Evolutionary conservation across 2,113 vertebrate species (phyloP).

Genomic region (Archilochus colubris): DNA sequence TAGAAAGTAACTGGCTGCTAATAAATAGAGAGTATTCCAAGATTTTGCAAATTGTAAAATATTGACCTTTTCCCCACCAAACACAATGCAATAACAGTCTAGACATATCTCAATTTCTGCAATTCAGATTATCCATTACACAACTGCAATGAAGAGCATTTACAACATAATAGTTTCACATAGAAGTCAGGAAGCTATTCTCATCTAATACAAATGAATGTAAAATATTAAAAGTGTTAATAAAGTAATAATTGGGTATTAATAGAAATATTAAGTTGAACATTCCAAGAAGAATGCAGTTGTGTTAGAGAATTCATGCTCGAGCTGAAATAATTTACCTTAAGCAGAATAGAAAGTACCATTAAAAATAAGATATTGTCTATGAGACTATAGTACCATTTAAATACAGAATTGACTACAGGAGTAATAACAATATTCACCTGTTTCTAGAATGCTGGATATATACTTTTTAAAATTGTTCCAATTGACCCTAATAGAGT

Average conservation of each 20-base stretch:
- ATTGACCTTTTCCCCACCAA: slow-evolving; percentile 39
- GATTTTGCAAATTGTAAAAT: neutral
- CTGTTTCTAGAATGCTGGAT: neutral
- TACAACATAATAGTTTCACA: neutral
- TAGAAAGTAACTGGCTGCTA: neutral
- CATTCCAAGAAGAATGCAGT: neutral
- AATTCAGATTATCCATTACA: slow-evolving; percentile 21
- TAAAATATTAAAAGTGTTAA: neutral
- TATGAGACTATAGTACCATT: neutral
- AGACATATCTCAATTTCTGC: slow-evolving; percentile 35
- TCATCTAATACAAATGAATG: neutral
- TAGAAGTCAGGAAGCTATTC: neutral
- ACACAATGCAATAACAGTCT: slow-evolving; percentile 13
- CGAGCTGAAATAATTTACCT: neutral
- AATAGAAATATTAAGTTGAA: neutral
- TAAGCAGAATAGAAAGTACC: neutral
- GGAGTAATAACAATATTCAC: neutral
- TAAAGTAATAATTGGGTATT: too few species aligned
- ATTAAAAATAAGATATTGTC: neutral
- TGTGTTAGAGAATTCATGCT: neutral
- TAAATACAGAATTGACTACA: neutral
- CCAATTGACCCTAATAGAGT: neutral
- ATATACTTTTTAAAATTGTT: neutral
- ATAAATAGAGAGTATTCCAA: neutral
- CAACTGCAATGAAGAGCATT: neutral